Evolutionary conservation across 2,888 invertebrate genomes (phyloP).

Genomic region (Alviniconcha strummeri): DNA sequence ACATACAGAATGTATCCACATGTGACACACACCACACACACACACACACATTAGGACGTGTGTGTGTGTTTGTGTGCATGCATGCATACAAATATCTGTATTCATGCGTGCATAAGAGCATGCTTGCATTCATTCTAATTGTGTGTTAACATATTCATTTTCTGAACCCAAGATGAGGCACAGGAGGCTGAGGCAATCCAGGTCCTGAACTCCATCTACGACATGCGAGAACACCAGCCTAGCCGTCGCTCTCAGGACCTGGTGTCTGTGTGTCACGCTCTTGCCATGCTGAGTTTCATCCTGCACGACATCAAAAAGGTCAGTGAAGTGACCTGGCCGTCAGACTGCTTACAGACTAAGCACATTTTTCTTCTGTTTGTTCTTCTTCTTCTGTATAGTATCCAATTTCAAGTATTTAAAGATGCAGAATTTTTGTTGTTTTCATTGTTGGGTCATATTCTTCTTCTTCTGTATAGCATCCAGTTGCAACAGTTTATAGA

Average conservation of each 20-base stretch:
- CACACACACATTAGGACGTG: no score
- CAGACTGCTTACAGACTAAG: neutral
- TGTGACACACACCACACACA: no score
- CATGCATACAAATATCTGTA: neutral
- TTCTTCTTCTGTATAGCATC: no score
- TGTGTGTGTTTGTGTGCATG: neutral
- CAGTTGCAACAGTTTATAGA: no score
- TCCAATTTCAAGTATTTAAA: neutral
- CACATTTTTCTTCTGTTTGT: neutral
- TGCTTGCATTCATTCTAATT: neutral
- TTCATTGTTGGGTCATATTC: no score
- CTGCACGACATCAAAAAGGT: constrained; percentile 69
- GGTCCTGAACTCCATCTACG: constrained; percentile 70
- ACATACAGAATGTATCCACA: no score
- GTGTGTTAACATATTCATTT: no score
- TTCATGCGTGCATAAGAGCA: neutral
- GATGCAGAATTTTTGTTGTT: no score
- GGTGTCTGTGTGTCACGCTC: constrained; percentile 66
- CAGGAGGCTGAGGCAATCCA: constrained; percentile 73
- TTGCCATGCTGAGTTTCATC: constrained; percentile 71
- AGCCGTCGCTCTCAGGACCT: constrained; percentile 60
- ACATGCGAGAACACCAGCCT: constrained; percentile 68
- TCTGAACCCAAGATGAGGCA: constrained; percentile 66
- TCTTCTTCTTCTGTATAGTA: neutral
- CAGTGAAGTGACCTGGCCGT: no score